Base-by-base conservation (phyloP, 2,797 vertebrate species). In the Orientallactaga sibirica region DNA sequence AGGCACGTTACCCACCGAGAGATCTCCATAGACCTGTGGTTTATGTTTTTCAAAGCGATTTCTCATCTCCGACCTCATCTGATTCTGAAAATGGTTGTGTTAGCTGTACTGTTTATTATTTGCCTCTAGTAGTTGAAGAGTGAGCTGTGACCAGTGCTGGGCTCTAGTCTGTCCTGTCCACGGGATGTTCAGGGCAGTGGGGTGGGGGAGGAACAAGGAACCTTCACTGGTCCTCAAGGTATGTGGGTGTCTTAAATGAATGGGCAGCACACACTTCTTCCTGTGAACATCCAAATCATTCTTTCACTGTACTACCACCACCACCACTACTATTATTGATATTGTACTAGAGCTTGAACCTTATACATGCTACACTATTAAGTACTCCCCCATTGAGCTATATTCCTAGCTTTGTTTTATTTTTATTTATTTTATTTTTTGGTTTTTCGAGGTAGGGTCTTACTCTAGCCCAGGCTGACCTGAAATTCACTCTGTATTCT, bases 31-130 rank as follows among this genome's bases (percentile, higher is more conserved):
- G 48, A 48, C 48, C 6, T 48, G 8, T 16, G 55, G 12, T 83
- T 93, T 75, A 0, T 86, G 14, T 58, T 76, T 95, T 80, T 43
- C 61, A 70, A 62, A 95, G 58, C 68, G 15, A 19, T 4, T 82
- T 62, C 58, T 25, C 16, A 58, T 73, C 52, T 7, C 1, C 37
- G 15, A n/a, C n/a, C 20, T 71, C 24, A 8, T 27, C 68, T n/a
- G 52, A 80, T 8, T 37, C 75, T 68, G 58, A 1, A 3, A 52
- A 7, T 9, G n/a, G 11, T 48, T 9, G 15, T 2, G 14, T 48
- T 22, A 12, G 71, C 55, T 33, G 29, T 33, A 64, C 84, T 24
- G 52, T 86, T 80, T 70, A 16, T 86, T 70, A 37, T 92, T 88
- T 84, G 88, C 41, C 43, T 33, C 3, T 62, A 19, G 43, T 52